Evolutionary conservation across 2,797 vertebrate genomes (phyloP).

Genomic region (Dryobates pubescens): DNA sequence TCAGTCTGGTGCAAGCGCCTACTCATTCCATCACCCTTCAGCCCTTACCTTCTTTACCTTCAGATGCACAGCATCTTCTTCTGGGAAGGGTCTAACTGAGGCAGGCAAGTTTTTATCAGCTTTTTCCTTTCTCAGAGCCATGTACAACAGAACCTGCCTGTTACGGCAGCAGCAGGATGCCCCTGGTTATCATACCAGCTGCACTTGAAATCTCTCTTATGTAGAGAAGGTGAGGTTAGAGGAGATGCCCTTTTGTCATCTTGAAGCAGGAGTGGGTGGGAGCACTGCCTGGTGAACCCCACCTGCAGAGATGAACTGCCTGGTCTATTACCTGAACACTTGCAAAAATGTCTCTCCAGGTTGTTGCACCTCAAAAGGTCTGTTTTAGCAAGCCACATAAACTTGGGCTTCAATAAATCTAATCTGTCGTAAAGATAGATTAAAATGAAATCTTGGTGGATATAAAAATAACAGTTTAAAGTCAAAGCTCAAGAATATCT

Average conservation of each 20-base stretch:
- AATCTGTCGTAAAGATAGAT: conserved; percentile 46
- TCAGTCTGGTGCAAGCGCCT: accelerated
- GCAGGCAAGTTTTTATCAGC: neutral
- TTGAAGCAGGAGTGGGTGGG: accelerated
- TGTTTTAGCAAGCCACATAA: conserved; percentile 25
- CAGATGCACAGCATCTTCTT: neutral
- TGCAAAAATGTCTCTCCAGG: neutral
- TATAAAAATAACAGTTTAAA: conserved; percentile 72
- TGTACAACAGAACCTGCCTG: neutral
- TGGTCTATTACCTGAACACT: neutral
- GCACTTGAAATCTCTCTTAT: neutral
- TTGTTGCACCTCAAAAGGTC: neutral
- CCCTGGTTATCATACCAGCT: neutral
- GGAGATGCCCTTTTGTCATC: neutral
- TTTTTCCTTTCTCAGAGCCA: neutral
- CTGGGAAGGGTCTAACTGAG: neutral
- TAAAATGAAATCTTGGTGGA: conserved; percentile 58
- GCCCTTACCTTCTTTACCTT: neutral
- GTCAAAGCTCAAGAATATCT: conserved; percentile 58
- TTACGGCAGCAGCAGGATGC: neutral
- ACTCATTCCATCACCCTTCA: neutral
- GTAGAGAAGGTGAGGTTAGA: neutral
- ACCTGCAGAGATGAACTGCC: neutral
- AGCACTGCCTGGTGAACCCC: neutral
- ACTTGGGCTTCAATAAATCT: conserved; percentile 30